Base-by-base conservation (phyloP, 2,888 invertebrate genomes). In the Odontomyia ornata region DNA sequence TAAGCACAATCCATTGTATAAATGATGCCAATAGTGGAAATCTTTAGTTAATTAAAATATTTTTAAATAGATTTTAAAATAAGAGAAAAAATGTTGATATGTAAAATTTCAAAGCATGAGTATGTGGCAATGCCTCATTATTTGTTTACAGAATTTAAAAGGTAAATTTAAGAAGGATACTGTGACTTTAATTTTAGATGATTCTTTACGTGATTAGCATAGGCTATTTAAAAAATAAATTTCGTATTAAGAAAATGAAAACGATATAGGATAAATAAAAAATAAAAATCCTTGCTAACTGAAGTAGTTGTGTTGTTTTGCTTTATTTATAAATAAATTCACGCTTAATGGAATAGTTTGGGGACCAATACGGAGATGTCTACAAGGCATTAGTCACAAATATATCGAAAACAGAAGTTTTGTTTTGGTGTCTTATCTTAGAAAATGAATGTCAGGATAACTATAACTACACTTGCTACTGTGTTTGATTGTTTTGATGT, bases 391-490 rank as follows among this genome's bases (percentile, higher is more conserved):
- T 60, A 7, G 4, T 4, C 25, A 52, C 7, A 52, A 13, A 52
- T 52, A 15, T 52, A 18, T 18, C 15, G 2, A 18, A 7, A 23
- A 60, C 23, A 18, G 18, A 60, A 11, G 3, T 43, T 84, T 85
- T 86, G 86, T 86, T 86, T 86, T 86, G 86, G 86, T 86, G 86
- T 86, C 72, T 77, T 25, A n/a, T 64, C 27, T 62, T 18, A 75
- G 28, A 78, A 43, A 46, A 46, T 7, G 5, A 71, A 36, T 27
- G 1, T n/a, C 7, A 69, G 69, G 9, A 36, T 21, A 57, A 43
- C n/a, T 60, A 73, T 27, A 78, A 73, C 77, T 77, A 77, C 77
- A 76, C 79, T 79, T 79, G 79, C 79, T 79, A 79, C 79, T 79
- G 79, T 79, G 79, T 79, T 77, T 71, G n/a, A 67, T 67, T 46